These are phyloP conservation scores for Pollachius pollachius DNA, from an alignment of 2,113 vertebrate species.

Conservation along the genomic window DNA sequence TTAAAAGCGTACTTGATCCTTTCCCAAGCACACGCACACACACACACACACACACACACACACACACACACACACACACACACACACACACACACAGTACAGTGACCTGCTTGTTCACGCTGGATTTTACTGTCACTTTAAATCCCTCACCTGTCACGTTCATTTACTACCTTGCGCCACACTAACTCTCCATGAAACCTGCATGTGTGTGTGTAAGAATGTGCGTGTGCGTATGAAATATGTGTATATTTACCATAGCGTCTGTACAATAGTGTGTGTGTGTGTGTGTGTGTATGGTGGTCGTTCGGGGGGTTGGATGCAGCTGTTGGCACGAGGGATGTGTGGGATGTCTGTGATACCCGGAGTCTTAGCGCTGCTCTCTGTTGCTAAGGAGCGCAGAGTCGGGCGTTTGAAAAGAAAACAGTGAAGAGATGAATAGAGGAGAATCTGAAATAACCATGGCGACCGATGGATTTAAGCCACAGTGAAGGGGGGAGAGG, in stretches of 20 bases:
- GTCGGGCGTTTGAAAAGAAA: background rate
- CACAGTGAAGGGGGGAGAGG: too few relatives aligned
- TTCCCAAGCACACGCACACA: too few relatives aligned
- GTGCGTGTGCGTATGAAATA: background rate
- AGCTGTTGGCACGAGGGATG: background rate
- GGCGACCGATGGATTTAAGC: too few relatives aligned
- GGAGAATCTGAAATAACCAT: background rate
- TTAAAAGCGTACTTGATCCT: too few relatives aligned
- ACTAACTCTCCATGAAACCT: too few relatives aligned
- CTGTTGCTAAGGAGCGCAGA: background rate
- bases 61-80: too few relatives aligned
- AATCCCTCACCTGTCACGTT: too few relatives aligned
- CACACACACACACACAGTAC: too few relatives aligned
- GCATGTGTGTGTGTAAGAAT: background rate
- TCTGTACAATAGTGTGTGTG: background rate
- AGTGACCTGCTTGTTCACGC: too few relatives aligned
- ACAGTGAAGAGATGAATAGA: background rate
- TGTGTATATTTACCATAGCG: background rate
- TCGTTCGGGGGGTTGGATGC: background rate
- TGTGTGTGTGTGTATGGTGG: background rate
- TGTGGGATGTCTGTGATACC: background rate
- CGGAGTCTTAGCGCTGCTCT: background rate
- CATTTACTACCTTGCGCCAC: too few relatives aligned
- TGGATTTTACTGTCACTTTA: too few relatives aligned
- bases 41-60: too few relatives aligned